These are phyloP conservation scores for Allobates femoralis DNA, from an alignment of 2,797 vertebrate genomes.

Conservation along the genomic window DNA sequence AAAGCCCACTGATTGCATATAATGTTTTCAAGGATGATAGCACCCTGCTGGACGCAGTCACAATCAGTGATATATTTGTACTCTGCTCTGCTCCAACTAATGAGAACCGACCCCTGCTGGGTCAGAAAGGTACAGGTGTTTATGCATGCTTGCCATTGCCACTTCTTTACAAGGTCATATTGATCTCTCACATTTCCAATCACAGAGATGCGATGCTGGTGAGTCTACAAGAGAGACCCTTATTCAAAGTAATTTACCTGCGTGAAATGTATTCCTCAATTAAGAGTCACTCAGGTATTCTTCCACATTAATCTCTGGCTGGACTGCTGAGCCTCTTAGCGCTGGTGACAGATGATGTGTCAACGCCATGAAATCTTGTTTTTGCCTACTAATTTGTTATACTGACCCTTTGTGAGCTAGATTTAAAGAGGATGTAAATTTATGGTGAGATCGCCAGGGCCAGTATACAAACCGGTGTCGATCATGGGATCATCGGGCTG, in stretches of 20 bases:
- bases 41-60: conserved; percentile 29
- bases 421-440: conserved; percentile 6
- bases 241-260: conserved; percentile 44
- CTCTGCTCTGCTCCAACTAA: conserved; percentile 40
- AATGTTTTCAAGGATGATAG: conserved; percentile 46
- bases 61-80: conserved; percentile 54
- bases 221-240: conserved; percentile 36
- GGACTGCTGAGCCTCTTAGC: conserved; percentile 27
- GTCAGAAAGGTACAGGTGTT: conserved; percentile 51
- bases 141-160: conserved; percentile 25
- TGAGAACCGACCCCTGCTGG: conserved; percentile 51
- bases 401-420: conserved; percentile 1
- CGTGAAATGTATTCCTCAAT: conserved; percentile 53
- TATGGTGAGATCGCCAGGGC: background rate
- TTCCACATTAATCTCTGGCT: conserved; percentile 54
- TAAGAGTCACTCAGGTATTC: conserved; percentile 56
- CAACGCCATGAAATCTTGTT: conserved; percentile 27
- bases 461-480: background rate
- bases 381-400: conserved; percentile 44
- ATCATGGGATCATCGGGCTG: too few species aligned
- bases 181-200: conserved; percentile 49
- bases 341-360: conserved; percentile 49
- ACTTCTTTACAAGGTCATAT: conserved; percentile 51
- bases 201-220: conserved; percentile 26
- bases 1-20: conserved; percentile 45